These are phyloP conservation scores for Cetoscarus ocellatus DNA, from an alignment of 2,797 vertebrate genomes.

Conservation along the genomic window DNA sequence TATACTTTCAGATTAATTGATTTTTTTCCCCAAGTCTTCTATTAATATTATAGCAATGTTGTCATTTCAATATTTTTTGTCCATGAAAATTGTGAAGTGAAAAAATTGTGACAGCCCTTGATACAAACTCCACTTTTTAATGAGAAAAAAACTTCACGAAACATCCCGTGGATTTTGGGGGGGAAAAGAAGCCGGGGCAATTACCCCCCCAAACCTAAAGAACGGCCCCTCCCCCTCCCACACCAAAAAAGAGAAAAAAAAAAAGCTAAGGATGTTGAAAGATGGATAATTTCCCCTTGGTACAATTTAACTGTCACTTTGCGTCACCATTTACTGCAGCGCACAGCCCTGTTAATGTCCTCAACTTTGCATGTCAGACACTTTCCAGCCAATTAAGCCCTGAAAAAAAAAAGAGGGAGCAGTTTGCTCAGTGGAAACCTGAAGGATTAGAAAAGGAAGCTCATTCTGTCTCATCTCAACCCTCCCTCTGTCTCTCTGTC, in stretches of 20 bases:
- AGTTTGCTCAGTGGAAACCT: conserved; percentile 94
- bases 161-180: conserved; percentile 85
- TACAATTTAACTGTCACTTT: conserved; percentile 99
- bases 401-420: conserved; percentile 91
- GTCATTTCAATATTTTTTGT: too few species aligned
- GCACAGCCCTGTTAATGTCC: conserved; percentile 94
- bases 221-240: conserved; percentile 44
- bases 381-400: conserved; percentile 99
- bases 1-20: too few species aligned
- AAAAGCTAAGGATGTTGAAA: conserved; percentile 98
- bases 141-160: conserved; percentile 59
- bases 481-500: conserved; percentile 80
- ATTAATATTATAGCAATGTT: too few species aligned
- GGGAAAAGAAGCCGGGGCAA: conserved; percentile 87
- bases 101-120: conserved; percentile 12
- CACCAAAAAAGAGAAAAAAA: conserved; percentile 64
- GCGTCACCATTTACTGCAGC: conserved; percentile 97
- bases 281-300: conserved; percentile 99
- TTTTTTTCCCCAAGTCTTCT: too few species aligned
- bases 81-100: too few species aligned
- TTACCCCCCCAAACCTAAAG: conserved; percentile 87
- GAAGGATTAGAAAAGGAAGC: conserved; percentile 99
- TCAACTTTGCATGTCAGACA: conserved; percentile 99
- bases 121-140: conserved; percentile 76
- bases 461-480: conserved; percentile 86